phyloP scores from a whole-genome alignment of 2,113 vertebrate genomes.

The Coptodon rendalli region DNA sequence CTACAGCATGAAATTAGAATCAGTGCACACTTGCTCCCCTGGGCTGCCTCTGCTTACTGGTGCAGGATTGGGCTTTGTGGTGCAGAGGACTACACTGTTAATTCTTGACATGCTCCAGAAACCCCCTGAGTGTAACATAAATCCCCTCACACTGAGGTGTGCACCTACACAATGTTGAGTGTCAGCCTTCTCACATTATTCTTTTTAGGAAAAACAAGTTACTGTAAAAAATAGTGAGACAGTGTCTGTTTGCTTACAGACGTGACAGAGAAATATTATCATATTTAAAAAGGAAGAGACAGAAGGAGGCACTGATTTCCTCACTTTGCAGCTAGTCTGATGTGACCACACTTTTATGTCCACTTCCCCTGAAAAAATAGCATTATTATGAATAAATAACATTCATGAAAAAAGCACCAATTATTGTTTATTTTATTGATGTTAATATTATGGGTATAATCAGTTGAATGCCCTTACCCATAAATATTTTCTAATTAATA shows the following conservation, averaged over 20 bases:
- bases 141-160: background rate
- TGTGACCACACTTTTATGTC: background rate
- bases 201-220: no score
- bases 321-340: background rate
- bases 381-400: background rate
- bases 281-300: background rate
- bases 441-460: background rate
- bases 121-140: background rate
- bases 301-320: background rate
- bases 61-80: slow-evolving; percentile 9
- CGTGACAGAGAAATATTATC: background rate
- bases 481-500: background rate
- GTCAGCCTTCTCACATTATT: background rate
- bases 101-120: background rate
- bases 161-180: background rate
- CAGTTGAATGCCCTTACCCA: background rate
- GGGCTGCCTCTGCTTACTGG: slow-evolving; percentile 22
- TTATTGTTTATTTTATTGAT: rapidly evolving
- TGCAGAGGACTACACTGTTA: background rate
- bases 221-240: no score
- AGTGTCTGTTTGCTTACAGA: background rate
- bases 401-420: background rate
- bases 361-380: background rate
- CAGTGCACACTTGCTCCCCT: slow-evolving; percentile 9
- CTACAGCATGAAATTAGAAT: slow-evolving; percentile 63